A percentile compares a stretch with the other conserved stretches of the same genome.
These are phyloP conservation scores for Patella caerulea DNA, from an alignment of 2,888 invertebrate species.

Conservation along the genomic window DNA sequence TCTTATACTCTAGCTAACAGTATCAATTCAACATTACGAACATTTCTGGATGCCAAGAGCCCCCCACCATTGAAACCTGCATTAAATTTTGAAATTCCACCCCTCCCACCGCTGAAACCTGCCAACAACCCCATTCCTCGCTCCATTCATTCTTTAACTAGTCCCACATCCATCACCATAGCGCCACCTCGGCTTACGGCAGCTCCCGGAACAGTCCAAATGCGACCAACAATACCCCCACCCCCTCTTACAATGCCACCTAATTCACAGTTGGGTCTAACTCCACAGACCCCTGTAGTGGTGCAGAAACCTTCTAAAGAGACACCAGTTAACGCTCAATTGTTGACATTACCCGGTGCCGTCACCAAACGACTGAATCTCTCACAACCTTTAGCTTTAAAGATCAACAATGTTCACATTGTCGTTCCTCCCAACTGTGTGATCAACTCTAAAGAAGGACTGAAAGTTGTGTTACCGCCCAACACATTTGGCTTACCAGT, in stretches of 20 bases:
- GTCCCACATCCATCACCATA: constrained; percentile 12
- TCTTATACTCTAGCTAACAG: neutral
- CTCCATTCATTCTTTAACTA: neutral
- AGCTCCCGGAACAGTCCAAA: constrained; percentile 22
- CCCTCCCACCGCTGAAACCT: constrained; percentile 13
- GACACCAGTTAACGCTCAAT: constrained; percentile 48
- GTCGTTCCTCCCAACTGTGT: constrained; percentile 63
- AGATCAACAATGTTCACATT: constrained; percentile 59
- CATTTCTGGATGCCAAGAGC: neutral
- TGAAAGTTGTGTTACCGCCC: constrained; percentile 64
- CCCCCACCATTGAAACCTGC: neutral
- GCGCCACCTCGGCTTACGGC: constrained; percentile 26
- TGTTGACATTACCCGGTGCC: constrained; percentile 61
- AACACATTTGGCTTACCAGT: constrained; percentile 54
- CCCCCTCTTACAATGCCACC: constrained; percentile 18
- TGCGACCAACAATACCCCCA: constrained; percentile 17
- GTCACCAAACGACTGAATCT: constrained; percentile 56
- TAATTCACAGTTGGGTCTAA: neutral
- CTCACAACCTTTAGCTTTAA: constrained; percentile 56
- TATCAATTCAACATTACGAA: neutral
- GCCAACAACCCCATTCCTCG: constrained; percentile 8
- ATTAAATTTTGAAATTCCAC: constrained; percentile 13
- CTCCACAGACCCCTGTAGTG: neutral
- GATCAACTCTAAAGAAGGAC: constrained; percentile 51
- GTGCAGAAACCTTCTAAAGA: constrained; percentile 17